These are phyloP conservation scores for Hyles lineata DNA, from an alignment of 2,888 invertebrate species.

Conservation along the genomic window DNA sequence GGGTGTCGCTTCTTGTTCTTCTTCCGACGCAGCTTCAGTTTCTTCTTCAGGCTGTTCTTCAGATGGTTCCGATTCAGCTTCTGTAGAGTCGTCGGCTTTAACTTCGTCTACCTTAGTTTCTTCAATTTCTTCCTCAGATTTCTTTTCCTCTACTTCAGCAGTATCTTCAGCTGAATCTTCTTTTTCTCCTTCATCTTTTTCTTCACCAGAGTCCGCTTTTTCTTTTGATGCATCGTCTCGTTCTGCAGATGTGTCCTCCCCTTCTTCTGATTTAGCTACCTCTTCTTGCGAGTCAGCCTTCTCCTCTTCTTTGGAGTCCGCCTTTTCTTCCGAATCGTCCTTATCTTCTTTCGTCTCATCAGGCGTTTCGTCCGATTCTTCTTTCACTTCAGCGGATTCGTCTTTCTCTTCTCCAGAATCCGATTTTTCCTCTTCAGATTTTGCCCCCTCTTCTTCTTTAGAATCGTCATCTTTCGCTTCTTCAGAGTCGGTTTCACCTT, in stretches of 20 bases:
- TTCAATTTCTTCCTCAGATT: slow-evolving; percentile 64
- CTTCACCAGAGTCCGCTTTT: slow-evolving; percentile 48
- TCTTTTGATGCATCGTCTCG: slow-evolving; percentile 53
- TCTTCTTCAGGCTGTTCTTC: slow-evolving; percentile 55
- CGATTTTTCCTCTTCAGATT: slow-evolving; percentile 55
- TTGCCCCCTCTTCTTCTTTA: slow-evolving; percentile 50
- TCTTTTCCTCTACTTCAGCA: slow-evolving; percentile 45
- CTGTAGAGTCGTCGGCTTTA: slow-evolving; percentile 51
- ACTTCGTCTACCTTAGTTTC: slow-evolving; percentile 47
- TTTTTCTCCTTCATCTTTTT: slow-evolving; percentile 41
- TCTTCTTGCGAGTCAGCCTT: slow-evolving; percentile 49
- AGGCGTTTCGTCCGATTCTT: slow-evolving; percentile 58
- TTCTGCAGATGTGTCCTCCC: slow-evolving; percentile 46
- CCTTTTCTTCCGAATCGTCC: slow-evolving; percentile 52
- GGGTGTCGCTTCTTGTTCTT: slow-evolving; percentile 82
- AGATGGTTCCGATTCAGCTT: slow-evolving; percentile 47
- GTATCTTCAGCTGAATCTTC: slow-evolving; percentile 55
- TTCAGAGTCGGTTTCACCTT: slow-evolving; percentile 48
- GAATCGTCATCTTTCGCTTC: slow-evolving; percentile 49
- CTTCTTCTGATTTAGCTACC: slow-evolving; percentile 48
- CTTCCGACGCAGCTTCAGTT: slow-evolving; percentile 44
- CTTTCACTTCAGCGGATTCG: slow-evolving; percentile 59
- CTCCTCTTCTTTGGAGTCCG: slow-evolving; percentile 51
- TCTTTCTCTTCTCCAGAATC: slow-evolving; percentile 54
- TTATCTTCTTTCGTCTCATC: slow-evolving; percentile 59